Percentiles rank a stretch among this genome's conserved stretches.
Conservation (phyloP, 2,113 vertebrate genomes). For the Apodemus sylvaticus region DNA sequence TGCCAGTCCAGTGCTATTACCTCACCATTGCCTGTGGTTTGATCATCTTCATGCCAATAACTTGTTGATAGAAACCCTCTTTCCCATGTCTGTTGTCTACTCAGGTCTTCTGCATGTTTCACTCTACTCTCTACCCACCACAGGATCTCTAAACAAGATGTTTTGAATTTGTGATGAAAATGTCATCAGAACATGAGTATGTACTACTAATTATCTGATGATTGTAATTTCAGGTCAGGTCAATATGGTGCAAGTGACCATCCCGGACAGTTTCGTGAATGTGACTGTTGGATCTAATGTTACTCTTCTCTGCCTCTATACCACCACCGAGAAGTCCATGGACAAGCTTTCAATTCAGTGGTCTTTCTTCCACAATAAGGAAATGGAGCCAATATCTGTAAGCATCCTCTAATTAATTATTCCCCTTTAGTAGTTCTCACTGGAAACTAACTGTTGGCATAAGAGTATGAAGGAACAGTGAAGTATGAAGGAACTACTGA, state of each 20-base stretch:
- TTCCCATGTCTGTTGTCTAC: not conserved
- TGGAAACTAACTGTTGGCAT: conserved; percentile 42
- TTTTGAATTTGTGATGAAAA: conserved; percentile 35
- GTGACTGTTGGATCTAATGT: conserved; percentile 71
- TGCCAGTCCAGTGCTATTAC: not conserved
- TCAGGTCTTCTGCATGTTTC: not conserved
- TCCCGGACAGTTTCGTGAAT: conserved; percentile 61
- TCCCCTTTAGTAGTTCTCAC: conserved; percentile 6
- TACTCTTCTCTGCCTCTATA: conserved; percentile 75
- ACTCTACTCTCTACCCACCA: not conserved
- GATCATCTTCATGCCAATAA: not conserved
- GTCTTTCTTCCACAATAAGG: conserved; percentile 67
- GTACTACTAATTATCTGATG: conserved; percentile 46
- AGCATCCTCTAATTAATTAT: conserved; percentile 46
- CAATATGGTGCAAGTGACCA: conserved; percentile 70
- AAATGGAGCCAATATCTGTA: conserved; percentile 59
- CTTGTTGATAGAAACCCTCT: not conserved
- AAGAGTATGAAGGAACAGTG: not conserved
- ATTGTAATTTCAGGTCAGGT: conserved; percentile 75
- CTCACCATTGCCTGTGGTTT: not conserved
- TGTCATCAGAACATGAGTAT: not conserved
- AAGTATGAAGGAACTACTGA: conserved; percentile 9
- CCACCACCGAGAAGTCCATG: conserved; percentile 50
- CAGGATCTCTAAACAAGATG: conserved; percentile 36
- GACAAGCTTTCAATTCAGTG: conserved; percentile 74